Conservation (phyloP, 2,113 vertebrate genomes). For the Aptenodytes patagonicus region DNA sequence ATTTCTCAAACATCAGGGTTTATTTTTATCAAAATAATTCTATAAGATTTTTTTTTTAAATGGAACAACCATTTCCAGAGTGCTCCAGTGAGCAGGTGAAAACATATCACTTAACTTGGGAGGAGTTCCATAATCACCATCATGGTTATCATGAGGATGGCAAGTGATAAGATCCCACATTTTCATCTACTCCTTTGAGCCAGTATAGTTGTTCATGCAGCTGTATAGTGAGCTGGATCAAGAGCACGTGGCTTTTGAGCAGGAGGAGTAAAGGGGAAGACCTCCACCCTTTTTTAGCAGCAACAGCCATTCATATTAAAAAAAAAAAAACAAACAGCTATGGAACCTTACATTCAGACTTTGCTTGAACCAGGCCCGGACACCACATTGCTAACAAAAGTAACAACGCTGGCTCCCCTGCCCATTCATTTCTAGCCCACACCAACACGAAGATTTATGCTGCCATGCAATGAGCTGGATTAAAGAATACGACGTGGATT, state of each 20-base stretch:
- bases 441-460: background rate
- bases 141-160: background rate
- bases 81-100: background rate
- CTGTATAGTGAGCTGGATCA: background rate
- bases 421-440: background rate
- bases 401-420: background rate
- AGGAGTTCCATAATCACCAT: background rate
- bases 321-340: background rate
- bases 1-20: background rate
- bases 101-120: background rate
- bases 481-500: background rate
- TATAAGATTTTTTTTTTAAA: background rate
- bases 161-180: background rate
- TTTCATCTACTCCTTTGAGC: background rate
- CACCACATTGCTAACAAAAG: background rate
- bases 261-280: background rate
- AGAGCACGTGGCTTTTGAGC: accelerated
- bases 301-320: background rate
- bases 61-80: background rate
- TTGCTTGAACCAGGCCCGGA: background rate
- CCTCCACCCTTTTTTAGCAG: background rate
- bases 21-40: background rate
- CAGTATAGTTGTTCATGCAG: background rate
- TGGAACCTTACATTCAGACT: background rate
- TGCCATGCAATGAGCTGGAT: background rate